Base-by-base conservation (phyloP, 1,140 invertebrate species). In the Heliconius melpomene region DNA sequence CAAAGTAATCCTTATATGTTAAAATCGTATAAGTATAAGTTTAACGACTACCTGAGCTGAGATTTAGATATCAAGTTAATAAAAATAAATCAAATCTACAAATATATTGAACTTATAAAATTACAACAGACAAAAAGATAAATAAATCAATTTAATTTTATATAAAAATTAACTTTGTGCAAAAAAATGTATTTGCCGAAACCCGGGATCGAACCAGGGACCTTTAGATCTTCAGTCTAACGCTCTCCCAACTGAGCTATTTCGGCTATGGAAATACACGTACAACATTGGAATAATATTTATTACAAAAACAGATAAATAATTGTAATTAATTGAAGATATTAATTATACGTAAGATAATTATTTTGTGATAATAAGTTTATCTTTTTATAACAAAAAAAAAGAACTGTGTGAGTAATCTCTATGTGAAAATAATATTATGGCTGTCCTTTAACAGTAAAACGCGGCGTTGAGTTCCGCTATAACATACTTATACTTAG, bases 161-260 rank as follows among this genome's bases (percentile, higher is more conserved):
- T 7, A 1, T 7, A 57, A 57, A n/a, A 23, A 57, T 2, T n/a
- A 8, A 3, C 20, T n/a, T 57, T 13, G 29, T 16, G 26, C 23
- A 66, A 66, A 13, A 66, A 66, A 16, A 11, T 1, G 0, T 5
- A 16, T 13, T 16, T 66, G 60, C 60, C 60, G 60, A 66, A 66
- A 66, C 60, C 60, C 60, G 60, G 60, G 60, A 66, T 66, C 26
- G 23, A 66, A 66, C 60, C 60, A 66, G 60, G 60, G 60, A 66
- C 60, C 60, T 66, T 66, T 66, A 66, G 60, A 66, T 66, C 60
- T 66, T 66, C 60, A 66, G 60, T 66, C 60, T 66, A 66, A 66
- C 60, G 60, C 60, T 66, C 60, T 66, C 60, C 60, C 60, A 66
- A 66, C 60, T 66, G 60, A 66, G 60, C 60, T 66, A 66, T 66